These are phyloP conservation scores for Periplaneta americana DNA, from an alignment of 1,140 invertebrate species.

Conservation along the genomic window DNA sequence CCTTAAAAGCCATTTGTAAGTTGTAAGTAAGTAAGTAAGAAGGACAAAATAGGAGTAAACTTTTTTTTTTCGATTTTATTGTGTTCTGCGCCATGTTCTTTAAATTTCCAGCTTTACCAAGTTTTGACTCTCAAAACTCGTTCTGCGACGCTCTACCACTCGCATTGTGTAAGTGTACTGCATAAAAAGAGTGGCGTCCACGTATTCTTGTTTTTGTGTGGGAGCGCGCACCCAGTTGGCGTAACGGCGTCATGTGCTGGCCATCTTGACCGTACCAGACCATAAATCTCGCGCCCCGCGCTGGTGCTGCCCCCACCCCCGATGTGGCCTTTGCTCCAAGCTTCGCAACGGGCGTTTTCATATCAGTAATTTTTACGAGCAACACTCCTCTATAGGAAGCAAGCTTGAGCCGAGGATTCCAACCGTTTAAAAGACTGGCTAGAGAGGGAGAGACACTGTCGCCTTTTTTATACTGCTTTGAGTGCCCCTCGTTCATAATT, in stretches of 20 bases:
- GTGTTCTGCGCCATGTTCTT: too few relatives aligned
- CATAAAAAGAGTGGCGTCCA: not conserved
- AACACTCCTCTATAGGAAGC: not conserved
- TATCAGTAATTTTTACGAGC: conserved; percentile 11
- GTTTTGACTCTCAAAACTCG: too few relatives aligned
- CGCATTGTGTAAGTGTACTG: too few relatives aligned
- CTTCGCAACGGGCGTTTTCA: not conserved
- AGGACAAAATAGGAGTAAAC: too few relatives aligned
- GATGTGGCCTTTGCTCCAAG: not conserved
- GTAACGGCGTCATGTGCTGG: not conserved
- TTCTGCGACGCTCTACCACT: too few relatives aligned
- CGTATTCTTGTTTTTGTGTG: not conserved
- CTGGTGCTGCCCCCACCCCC: not conserved
- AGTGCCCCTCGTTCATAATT: conserved; percentile 2
- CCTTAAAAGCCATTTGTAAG: too few relatives aligned
- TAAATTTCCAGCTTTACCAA: too few relatives aligned
- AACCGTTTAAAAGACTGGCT: not conserved
- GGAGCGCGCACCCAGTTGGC: not conserved
- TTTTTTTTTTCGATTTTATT: too few relatives aligned
- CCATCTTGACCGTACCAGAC: not conserved
- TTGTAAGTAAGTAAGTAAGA: too few relatives aligned
- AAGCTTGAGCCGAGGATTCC: conserved; percentile 1
- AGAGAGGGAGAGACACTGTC: too few relatives aligned
- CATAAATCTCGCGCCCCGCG: not conserved
- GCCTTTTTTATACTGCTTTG: too few relatives aligned